Base-by-base conservation (phyloP, 2,888 invertebrate genomes). In the Fabriciana adippe region DNA sequence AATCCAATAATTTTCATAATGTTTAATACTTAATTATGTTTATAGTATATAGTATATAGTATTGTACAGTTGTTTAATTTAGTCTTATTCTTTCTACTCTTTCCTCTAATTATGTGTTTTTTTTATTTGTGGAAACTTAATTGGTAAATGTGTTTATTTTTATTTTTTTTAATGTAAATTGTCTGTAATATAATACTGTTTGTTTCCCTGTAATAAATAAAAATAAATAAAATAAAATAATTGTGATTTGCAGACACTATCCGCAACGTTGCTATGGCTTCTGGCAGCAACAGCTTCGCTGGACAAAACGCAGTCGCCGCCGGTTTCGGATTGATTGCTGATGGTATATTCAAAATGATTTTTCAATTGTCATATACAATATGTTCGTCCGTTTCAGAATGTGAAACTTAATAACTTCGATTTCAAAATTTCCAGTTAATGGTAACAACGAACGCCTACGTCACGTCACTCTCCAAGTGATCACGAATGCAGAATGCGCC, bases 401-500 rank as follows among this genome's bases (percentile, higher is more conserved):
- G 2, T 0, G 1, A 26, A 26, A 6, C 54, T 54, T 26, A 26
- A 6, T 31, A 15, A 50, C 26, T 2, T 6, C n/a, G n/a, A 14
- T 35, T 55, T 41, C 11, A 41, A 35, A 8, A 15, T 16, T 60
- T 64, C n/a, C 76, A 88, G 87, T 48, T 6, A 55, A 68, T 3
- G 72, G 76, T 62, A 71, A 76, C 75, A 70, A 71, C 66, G 85
- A 87, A 75, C 68, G 75, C 47, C 81, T 90, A 73, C 89, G 90
- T 73, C 92, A 88, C 66, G 91, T 92, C 63, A 79, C 80, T 56
- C 84, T 93, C 74, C 81, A 79, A 55, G 86, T 89, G 70, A 85
- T 89, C 76, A 77, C 80, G 57, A 90, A 89, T 79, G 74, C 78
- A 0, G 81, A 72, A 53, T 90, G 89, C 76, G 72, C 55, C 15